Evolutionary conservation across 2,888 invertebrate species (phyloP), one percentile per base, ranked within the genome.

Genomic region (Cremastinae sp.): DNA sequence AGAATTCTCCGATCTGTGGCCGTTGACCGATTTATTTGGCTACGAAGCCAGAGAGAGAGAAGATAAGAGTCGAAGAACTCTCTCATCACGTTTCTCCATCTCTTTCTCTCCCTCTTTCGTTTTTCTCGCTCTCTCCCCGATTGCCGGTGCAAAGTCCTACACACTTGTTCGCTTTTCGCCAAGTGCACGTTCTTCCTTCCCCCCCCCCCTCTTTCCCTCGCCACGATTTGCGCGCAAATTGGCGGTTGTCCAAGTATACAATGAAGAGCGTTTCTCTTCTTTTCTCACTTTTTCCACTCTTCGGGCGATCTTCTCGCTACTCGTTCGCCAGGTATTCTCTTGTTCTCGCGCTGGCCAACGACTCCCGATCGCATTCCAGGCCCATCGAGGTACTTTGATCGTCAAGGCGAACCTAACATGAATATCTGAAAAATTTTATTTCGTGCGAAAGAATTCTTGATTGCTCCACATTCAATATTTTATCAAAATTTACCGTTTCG

Each of bases 21-120:
- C 72, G 69, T 75, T 75, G 75, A 72, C 73, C 78, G 75, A 69
- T 75, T 78, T 75, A 75, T 72, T 78, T 59, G 72, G 73, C 71
- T 66, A 72, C 47, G 61, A 53, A 53, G 54, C 65, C 71, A 28
- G 28, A 5, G 28, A 28, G 28, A 5, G 28, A 58, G 28, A 62
- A 51, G 71, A 75, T 68, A 72, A 28, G 28, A 75, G 75, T 75
- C 66, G 75, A 68, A 62, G 72, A 75, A 75, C 75, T 75, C 73
- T 74, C 75, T n/a, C n/a, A n/a, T n/a, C n/a, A 68, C 75, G 56
- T 62, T 28, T 54, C 34, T 62, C 47, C 28, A 16, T 34, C 43
- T n/a, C 66, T 34, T 53, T 22, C 43, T 47, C 9, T 38, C 38
- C 56, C 36, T 51, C 41, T 38, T 38, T 56, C 68, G 41, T 28